phyloP scores from a whole-genome alignment of 1,140 invertebrate genomes.

The Bombus breviceps region DNA sequence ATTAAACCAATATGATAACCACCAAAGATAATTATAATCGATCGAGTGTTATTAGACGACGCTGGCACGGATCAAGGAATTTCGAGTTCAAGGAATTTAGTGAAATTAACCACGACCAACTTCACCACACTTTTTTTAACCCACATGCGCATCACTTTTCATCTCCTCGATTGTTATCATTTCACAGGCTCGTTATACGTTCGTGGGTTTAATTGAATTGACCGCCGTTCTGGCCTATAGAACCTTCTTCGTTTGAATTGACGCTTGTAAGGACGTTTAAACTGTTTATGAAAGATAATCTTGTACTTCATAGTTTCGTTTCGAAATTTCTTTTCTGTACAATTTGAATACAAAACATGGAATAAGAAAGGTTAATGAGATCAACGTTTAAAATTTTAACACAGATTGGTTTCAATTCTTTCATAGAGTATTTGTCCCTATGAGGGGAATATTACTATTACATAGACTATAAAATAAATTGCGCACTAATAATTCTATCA shows the following conservation, averaged over 20 bases:
- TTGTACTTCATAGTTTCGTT: neutral
- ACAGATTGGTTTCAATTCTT: neutral
- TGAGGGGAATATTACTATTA: neutral
- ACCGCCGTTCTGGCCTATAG: neutral
- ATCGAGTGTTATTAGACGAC: constrained; percentile 29
- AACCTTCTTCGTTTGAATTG: neutral
- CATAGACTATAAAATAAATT: neutral
- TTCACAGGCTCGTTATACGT: neutral
- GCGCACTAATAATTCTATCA: neutral
- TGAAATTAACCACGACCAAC: neutral
- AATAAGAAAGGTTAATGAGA: neutral
- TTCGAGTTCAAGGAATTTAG: constrained; percentile 13
- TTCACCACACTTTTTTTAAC: neutral
- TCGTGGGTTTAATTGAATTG: neutral
- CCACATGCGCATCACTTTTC: constrained; percentile 28
- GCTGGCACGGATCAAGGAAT: constrained; percentile 47
- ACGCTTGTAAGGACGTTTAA: neutral
- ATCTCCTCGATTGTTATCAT: neutral
- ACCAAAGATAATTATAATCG: constrained; percentile 46
- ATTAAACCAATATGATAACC: neutral
- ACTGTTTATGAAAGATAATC: neutral
- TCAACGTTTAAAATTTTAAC: neutral
- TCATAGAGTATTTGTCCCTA: neutral
- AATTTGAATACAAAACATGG: neutral
- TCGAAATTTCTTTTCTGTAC: neutral